Evolutionary conservation across 2,113 vertebrate genomes (phyloP).

Genomic region (Calidris pugnax): DNA sequence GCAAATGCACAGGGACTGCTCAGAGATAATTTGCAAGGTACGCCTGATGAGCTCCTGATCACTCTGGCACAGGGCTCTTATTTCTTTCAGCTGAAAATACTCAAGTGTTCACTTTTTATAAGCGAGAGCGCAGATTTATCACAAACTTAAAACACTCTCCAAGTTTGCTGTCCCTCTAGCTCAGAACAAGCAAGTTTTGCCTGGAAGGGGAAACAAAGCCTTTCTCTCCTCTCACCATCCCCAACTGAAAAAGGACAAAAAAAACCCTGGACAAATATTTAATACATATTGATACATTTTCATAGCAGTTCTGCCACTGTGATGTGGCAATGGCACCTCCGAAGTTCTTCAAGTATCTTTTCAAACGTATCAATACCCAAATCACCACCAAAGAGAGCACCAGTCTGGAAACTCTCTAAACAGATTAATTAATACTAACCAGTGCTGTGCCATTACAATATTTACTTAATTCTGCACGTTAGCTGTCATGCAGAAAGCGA

Average conservation of each 20-base stretch:
- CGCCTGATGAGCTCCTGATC: neutral
- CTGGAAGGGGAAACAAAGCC: neutral
- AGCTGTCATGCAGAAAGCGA: neutral
- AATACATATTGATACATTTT: neutral
- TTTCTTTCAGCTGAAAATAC: neutral
- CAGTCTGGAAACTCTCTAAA: neutral
- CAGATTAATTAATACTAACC: neutral
- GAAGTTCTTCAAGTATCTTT: neutral
- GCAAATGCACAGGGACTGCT: neutral
- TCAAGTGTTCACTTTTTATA: neutral
- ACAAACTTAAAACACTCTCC: neutral
- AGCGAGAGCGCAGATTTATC: neutral
- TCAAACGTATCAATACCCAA: neutral
- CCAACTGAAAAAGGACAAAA: neutral
- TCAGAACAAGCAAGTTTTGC: neutral
- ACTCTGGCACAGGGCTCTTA: neutral
- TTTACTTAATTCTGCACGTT: neutral
- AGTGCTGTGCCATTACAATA: neutral
- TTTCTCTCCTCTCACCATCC: neutral
- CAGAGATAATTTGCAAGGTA: neutral
- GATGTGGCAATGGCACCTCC: neutral
- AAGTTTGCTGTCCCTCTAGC: neutral
- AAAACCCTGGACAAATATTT: neutral
- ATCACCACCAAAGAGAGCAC: neutral
- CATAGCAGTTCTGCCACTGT: neutral